Evolutionary conservation across 1,140 invertebrate species (phyloP).

Genomic region (Anoplolepis gracilipes): DNA sequence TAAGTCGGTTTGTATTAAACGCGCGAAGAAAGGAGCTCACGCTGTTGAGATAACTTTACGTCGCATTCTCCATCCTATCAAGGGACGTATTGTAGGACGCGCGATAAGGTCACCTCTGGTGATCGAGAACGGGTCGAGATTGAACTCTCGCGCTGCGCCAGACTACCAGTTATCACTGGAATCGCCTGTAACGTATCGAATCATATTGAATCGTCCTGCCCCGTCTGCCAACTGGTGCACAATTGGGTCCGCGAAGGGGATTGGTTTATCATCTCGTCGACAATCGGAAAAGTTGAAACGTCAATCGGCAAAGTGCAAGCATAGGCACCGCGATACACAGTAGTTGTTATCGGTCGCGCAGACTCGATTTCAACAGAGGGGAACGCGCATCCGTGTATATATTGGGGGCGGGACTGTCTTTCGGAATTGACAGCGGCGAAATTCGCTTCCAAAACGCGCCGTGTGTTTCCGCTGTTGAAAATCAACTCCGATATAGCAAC

Average conservation of each 20-base stretch:
- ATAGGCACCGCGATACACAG: constrained; percentile 49
- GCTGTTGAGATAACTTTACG: constrained; percentile 5
- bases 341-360: constrained; percentile 66
- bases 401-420: constrained; percentile 45
- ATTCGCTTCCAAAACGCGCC: constrained; percentile 52
- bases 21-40: too few relatives aligned
- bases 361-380: constrained; percentile 46
- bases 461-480: constrained; percentile 50
- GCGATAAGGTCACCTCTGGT: constrained; percentile 61
- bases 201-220: constrained; percentile 62
- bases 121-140: constrained; percentile 59
- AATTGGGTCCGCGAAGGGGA: constrained; percentile 65
- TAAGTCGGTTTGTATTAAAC: neutral
- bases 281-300: constrained; percentile 70
- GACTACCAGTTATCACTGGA: constrained; percentile 63
- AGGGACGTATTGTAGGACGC: constrained; percentile 20
- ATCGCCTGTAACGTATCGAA: constrained; percentile 62
- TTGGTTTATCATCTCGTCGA: constrained; percentile 70
- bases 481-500: constrained; percentile 46
- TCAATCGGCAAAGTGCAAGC: constrained; percentile 59
- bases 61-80: constrained; percentile 24
- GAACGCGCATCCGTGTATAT: constrained; percentile 32
- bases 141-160: constrained; percentile 48
- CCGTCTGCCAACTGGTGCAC: constrained; percentile 29
- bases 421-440: constrained; percentile 61